Conservation (phyloP, 2,888 invertebrate genomes). For the Euplexia lucipara region DNA sequence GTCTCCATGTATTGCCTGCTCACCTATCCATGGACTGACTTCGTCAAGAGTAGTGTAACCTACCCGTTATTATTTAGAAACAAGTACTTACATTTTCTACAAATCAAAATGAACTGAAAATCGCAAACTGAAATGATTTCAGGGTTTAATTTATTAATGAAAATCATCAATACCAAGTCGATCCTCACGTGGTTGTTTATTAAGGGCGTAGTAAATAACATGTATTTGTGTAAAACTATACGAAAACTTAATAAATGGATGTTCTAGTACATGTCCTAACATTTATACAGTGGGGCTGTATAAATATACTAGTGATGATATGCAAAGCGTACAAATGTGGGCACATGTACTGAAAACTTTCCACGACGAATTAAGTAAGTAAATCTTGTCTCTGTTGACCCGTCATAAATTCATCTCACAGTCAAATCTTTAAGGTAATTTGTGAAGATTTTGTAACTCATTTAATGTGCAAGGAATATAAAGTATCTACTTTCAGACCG, state of each 20-base stretch:
- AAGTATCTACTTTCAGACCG: slow-evolving; percentile 71
- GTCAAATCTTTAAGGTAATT: slow-evolving; percentile 90
- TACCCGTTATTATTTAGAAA: no score
- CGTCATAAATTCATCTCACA: slow-evolving; percentile 88
- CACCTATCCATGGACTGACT: no score
- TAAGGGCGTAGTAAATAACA: slow-evolving; percentile 39
- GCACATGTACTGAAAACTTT: slow-evolving; percentile 72
- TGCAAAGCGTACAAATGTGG: slow-evolving; percentile 47
- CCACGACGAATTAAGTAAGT: slow-evolving; percentile 80
- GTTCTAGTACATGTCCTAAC: slow-evolving; percentile 52
- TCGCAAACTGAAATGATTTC: not conserved
- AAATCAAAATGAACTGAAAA: not conserved
- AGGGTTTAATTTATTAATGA: not conserved
- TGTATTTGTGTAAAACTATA: slow-evolving; percentile 64
- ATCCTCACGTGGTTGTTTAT: slow-evolving; percentile 32
- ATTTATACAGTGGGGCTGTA: slow-evolving; percentile 45
- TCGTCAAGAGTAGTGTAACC: no score
- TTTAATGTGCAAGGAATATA: slow-evolving; percentile 91
- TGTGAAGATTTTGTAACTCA: slow-evolving; percentile 89
- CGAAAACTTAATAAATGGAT: slow-evolving; percentile 56
- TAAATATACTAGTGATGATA: slow-evolving; percentile 41
- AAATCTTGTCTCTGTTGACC: slow-evolving; percentile 70
- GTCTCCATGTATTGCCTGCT: no score
- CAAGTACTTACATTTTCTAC: no score
- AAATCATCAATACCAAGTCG: slow-evolving; percentile 32